Evolutionary conservation across 2,113 vertebrate species (phyloP), one percentile per base, ranked within the genome.

Genomic region (Phalacrocorax pelagicus): DNA sequence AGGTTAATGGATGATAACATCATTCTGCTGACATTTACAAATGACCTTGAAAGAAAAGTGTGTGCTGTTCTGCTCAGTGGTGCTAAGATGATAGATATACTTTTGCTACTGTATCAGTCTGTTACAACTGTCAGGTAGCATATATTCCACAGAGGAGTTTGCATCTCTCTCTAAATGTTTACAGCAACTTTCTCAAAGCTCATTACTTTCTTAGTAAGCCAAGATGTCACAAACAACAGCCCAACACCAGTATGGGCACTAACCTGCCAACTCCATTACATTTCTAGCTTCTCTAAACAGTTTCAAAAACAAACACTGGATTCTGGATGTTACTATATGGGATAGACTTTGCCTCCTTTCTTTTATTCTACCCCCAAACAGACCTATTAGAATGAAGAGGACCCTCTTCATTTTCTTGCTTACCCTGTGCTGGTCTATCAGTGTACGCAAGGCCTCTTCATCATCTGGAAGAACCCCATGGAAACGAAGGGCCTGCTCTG

Each of bases 391-490:
- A 85, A 71, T 5, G 47, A 81, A 42, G 22, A 59, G 24, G 42
- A 65, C 36, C 11, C 26, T 83, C 61, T 58, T 61, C 9, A 15
- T 69, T 62, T 58, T 86, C 51, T 62, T 79, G 93, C 98, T 98
- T 97, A 98, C 99, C 98, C 98, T 99, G 96, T 99, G 99, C 84
- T 99, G 99, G 65, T 99, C 99, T 29, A 99, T 99, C 42, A 99
- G 98, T 2, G 96, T 94, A 23, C 97, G 97, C 65, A 99, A 98
- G 54, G 99, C 99, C 74, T 99, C 99, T 73, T 99, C 99, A 34
- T 99, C 99, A 17, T 99, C 99, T 29, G 99, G 99, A 86, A 99
- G 99, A 89, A 98, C 90, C 11, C 99, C 99, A 5, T 99, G 99
- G 97, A 99, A 99, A 95, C 99, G 99, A 66, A 99, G 98, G 91